Evolutionary conservation across 2,797 vertebrate genomes (phyloP), one percentile per base, ranked within the genome.

Genomic region (Mormyrus hasselquistii): DNA sequence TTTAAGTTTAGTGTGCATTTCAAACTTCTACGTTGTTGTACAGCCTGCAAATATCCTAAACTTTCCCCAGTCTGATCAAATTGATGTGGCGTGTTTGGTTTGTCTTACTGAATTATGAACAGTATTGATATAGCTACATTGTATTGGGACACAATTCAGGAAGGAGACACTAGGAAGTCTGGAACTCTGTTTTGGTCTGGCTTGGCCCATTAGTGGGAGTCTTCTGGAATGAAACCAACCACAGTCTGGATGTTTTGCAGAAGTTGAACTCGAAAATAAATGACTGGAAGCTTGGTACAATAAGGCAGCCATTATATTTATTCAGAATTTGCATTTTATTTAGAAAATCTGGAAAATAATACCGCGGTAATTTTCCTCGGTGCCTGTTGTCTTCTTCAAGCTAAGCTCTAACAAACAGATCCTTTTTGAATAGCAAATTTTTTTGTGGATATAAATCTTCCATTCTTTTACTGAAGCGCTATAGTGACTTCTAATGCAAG

Each of bases 151-250:
- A 65, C 62, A 10, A 65, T 65, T 57, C 25, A 49, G 16, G 3
- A 55, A 14, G 34, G 16, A 41, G 50, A 19, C 22, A 19, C 29
- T 25, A 53, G 16, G 73, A 49, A 69, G 84, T 79, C 12, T 4
- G 1, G 34, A 59, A 49, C 41, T 47, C 89, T 90, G 84, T 88
- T 84, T 90, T 69, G 86, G 50, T 19, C 69, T 55, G 89, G 88
- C 83, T 52, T 41, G 8, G n/a, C n/a, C n/a, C 2, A 22, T n/a
- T 25, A 87, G 57, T 29, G 52, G 52, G 44, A 69, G 49, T 29
- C 9, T 12, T 29, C 69, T 90, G 89, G 59, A 90, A 38, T 88
- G 82, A 91, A 87, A 90, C 22, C 41, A 89, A 90, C 4, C 88
- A 88, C 57, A 59, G 55, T 85, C 83, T 73, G 29, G 10, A 57